Evolutionary conservation across 1,140 invertebrate genomes (phyloP).

Genomic region (Drosophila tropicalis): DNA sequence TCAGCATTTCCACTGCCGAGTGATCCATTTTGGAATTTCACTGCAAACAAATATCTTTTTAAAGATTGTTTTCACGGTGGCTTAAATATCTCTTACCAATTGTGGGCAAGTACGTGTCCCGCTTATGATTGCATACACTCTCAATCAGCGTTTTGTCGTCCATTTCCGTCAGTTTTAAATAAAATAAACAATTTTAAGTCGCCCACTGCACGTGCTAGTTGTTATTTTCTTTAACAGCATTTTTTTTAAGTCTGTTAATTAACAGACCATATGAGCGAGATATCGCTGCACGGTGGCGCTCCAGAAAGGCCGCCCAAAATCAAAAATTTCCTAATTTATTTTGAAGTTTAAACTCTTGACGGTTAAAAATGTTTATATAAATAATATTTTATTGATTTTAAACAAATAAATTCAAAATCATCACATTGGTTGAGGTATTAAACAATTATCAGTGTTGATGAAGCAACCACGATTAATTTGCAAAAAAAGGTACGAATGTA

Average conservation of each 20-base stretch:
- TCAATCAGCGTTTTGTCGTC: conserved; percentile 62
- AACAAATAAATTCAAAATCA: background rate
- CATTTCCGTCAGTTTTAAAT: conserved; percentile 40
- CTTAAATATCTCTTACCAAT: conserved; percentile 44
- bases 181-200: conserved; percentile 15
- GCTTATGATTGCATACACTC: conserved; percentile 38
- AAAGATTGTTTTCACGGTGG: no score
- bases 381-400: background rate
- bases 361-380: no score
- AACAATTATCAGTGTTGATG: background rate
- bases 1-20: conserved; percentile 41
- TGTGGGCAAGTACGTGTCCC: conserved; percentile 37
- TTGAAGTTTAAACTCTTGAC: background rate
- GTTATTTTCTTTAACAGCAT: no score
- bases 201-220: conserved; percentile 49
- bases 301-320: background rate
- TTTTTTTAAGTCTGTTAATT: conserved; percentile 2
- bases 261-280: background rate
- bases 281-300: no score
- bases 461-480: background rate
- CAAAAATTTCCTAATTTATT: background rate
- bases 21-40: conserved; percentile 76
- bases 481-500: background rate
- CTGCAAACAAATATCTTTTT: conserved; percentile 18
- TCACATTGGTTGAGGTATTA: conserved; percentile 7